These are phyloP conservation scores for Resseliella maxima DNA, from an alignment of 2,888 invertebrate species.

Conservation along the genomic window DNA sequence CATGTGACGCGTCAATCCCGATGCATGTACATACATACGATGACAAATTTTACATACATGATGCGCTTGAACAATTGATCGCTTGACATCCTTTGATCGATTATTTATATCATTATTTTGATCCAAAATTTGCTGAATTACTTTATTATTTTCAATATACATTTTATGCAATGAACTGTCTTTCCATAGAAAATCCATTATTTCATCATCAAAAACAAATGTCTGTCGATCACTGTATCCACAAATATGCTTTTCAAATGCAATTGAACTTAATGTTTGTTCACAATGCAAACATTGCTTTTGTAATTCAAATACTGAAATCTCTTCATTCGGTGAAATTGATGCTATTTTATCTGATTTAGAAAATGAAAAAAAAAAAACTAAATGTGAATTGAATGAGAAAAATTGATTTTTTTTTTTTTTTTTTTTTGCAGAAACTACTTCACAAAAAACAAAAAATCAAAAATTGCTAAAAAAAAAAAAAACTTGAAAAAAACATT, in stretches of 20 bases:
- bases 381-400: no score
- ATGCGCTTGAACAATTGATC: not conserved
- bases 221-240: slow-evolving; percentile 61
- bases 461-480: not conserved
- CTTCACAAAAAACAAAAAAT: not conserved
- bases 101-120: not conserved
- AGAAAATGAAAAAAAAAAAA: not conserved
- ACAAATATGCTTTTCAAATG: slow-evolving; percentile 63
- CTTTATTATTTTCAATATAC: not conserved
- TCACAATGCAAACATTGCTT: slow-evolving; percentile 63
- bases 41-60: slow-evolving; percentile 64
- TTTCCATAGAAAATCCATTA: slow-evolving; percentile 48
- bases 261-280: slow-evolving; percentile 61
- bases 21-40: slow-evolving; percentile 67
- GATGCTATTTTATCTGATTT: not conserved
- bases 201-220: slow-evolving; percentile 59
- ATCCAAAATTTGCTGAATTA: not conserved
- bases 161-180: slow-evolving; percentile 29
- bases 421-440: no score
- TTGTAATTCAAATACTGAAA: not conserved
- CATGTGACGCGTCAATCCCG: slow-evolving; percentile 66
- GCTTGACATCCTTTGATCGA: not conserved
- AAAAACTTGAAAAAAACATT: not conserved
- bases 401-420: no score
- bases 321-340: not conserved